Evolutionary conservation across 2,888 invertebrate genomes (phyloP), one percentile per base, ranked within the genome.

Genomic region (Agriopis leucophaearia): DNA sequence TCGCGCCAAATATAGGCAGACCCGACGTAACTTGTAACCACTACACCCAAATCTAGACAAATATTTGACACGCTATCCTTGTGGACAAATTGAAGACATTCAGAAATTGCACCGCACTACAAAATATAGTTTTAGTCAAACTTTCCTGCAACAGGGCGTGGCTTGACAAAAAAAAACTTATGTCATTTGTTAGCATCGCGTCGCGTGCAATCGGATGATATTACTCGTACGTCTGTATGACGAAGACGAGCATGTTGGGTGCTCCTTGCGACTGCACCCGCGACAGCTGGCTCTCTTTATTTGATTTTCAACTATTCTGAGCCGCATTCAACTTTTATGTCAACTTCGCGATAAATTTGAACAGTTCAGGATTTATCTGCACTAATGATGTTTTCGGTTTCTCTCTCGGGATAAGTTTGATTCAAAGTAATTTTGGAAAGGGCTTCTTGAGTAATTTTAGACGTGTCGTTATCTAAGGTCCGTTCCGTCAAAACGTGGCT

Each of bases 221-320:
- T 88, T 85, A 27, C 27, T 27, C 27, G 27, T 27, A 83, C 82
- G 81, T 82, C 72, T 83, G 76, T 81, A 81, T 86, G 86, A 88
- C 84, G 85, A 86, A 85, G 87, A 88, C 83, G 83, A 88, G 84
- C 83, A 74, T 81, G 84, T 79, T 79, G 79, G 72, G 78, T 79
- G 81, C 81, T 84, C 81, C 85, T 88, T 79, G 83, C 83, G 79
- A 88, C 81, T 90, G 88, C 86, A 86, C 74, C 78, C 85, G 78
- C 87, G 85, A 84, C 90, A 90, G 87, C 90, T 90, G 89, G 81
- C 78, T 76, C 81, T 81, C 86, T 87, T 89, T 90, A 91, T 92
- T 90, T 89, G 88, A 91, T 89, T 89, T 89, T 80, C 87, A 85
- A 88, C 84, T 85, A 80, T 85, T 82, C 82, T 77, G 78, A 81